Conservation (phyloP, 2,797 vertebrate genomes). For the Triplophysa yarkandensis region DNA sequence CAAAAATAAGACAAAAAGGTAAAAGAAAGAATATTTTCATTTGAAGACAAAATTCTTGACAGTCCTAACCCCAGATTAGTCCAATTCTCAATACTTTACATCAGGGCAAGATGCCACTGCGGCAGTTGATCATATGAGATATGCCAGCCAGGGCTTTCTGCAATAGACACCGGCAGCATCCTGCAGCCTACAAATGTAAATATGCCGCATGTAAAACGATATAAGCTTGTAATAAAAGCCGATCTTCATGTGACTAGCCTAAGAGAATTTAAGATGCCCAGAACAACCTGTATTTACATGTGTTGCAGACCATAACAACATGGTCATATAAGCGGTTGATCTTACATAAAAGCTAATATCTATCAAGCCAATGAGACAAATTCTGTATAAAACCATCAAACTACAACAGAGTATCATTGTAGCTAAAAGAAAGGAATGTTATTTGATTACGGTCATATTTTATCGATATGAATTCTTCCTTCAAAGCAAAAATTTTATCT, state of each 20-base stretch:
- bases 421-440: neutral
- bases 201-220: slow-evolving; percentile 58
- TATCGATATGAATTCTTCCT: neutral
- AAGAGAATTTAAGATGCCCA: slow-evolving; percentile 34
- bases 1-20: neutral
- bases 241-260: slow-evolving; percentile 55
- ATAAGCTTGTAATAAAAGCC: slow-evolving; percentile 45
- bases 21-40: neutral
- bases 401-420: neutral
- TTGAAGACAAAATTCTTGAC: neutral
- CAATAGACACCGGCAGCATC: slow-evolving; percentile 17
- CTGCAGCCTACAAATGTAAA: slow-evolving; percentile 55
- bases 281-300: slow-evolving; percentile 27
- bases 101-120: neutral
- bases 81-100: slow-evolving; percentile 1
- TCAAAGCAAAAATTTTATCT: neutral
- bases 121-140: slow-evolving; percentile 7
- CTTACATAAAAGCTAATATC: neutral
- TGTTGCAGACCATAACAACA: neutral
- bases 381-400: neutral
- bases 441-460: neutral
- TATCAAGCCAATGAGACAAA: no score
- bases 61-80: neutral
- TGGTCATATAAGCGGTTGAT: neutral
- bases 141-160: neutral